phyloP scores from a whole-genome alignment of 2,113 vertebrate genomes.

The Neoarius graeffei region DNA sequence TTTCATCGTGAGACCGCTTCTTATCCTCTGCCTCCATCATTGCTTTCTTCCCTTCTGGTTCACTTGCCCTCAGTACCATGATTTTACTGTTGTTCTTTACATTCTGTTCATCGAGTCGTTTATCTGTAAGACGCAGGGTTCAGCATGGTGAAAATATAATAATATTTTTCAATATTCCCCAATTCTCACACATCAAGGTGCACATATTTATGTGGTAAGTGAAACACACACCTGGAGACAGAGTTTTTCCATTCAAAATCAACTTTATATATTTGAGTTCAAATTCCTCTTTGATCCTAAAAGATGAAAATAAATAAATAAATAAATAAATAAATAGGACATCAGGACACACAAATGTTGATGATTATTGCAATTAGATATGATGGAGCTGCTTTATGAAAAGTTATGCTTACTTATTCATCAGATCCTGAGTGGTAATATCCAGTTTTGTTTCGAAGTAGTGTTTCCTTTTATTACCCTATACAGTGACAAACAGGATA shows the following conservation, averaged over 20 bases:
- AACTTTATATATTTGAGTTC: conserved; percentile 67
- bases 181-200: conserved; percentile 4
- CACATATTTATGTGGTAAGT: not conserved
- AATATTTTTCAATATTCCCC: not conserved
- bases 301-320: not conserved
- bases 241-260: conserved; percentile 69
- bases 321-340: not conserved
- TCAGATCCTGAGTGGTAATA: conserved; percentile 80
- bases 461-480: conserved; percentile 61
- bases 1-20: conserved; percentile 73
- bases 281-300: conserved; percentile 65
- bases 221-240: conserved; percentile 63
- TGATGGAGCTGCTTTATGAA: not conserved
- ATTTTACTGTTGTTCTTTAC: conserved; percentile 89
- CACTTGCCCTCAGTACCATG: conserved; percentile 86
- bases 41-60: conserved; percentile 72
- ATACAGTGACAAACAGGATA: not conserved
- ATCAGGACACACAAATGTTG: not conserved
- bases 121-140: conserved; percentile 66
- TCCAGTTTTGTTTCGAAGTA: conserved; percentile 83
- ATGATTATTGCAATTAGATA: not conserved
- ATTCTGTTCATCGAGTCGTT: conserved; percentile 81
- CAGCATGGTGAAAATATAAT: not conserved
- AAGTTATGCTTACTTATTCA: conserved; percentile 75
- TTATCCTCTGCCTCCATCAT: conserved; percentile 74